A percentile compares a stretch with the other conserved stretches of the same genome.
Evolutionary conservation across 1,140 invertebrate genomes (phyloP).

Genomic region (Lordiphosa collinella): DNA sequence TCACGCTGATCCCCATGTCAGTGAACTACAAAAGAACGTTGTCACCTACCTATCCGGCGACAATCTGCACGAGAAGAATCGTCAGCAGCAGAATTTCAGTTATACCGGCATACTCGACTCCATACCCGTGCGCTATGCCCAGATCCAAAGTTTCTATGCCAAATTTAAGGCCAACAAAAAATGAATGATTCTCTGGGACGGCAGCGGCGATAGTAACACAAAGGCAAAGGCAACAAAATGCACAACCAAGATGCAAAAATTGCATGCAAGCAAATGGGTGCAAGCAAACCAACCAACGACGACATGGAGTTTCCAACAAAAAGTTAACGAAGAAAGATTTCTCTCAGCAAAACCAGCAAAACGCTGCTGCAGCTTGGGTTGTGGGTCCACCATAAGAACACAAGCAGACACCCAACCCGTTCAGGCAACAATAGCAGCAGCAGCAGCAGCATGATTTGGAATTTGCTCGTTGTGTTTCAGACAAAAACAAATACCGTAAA

Average conservation of each 20-base stretch:
- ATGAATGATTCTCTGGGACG: conserved; percentile 47
- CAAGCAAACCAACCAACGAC: conserved; percentile 64
- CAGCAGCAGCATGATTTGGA: conserved; percentile 56
- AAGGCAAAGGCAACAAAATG: conserved; percentile 48
- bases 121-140: conserved; percentile 75
- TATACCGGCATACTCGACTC: conserved; percentile 77
- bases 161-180: conserved; percentile 79
- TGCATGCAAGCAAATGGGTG: conserved; percentile 60
- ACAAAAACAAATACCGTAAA: conserved; percentile 36
- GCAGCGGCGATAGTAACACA: conserved; percentile 44
- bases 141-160: conserved; percentile 77
- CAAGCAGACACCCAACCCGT: conserved; percentile 14
- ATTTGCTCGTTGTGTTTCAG: conserved; percentile 62
- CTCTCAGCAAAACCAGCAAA: conserved; percentile 45
- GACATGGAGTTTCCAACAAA: conserved; percentile 63
- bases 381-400: conserved; percentile 14
- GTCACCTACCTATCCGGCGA: conserved; percentile 77
- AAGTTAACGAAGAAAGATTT: conserved; percentile 63
- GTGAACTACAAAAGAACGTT: conserved; percentile 70
- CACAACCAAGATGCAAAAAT: conserved; percentile 60
- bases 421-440: conserved; percentile 7
- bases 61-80: conserved; percentile 73
- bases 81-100: conserved; percentile 73
- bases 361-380: conserved; percentile 47
- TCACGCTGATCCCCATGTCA: conserved; percentile 71